Evolutionary conservation across 2,113 vertebrate genomes (phyloP).

Genomic region (Ochotona princeps): DNA sequence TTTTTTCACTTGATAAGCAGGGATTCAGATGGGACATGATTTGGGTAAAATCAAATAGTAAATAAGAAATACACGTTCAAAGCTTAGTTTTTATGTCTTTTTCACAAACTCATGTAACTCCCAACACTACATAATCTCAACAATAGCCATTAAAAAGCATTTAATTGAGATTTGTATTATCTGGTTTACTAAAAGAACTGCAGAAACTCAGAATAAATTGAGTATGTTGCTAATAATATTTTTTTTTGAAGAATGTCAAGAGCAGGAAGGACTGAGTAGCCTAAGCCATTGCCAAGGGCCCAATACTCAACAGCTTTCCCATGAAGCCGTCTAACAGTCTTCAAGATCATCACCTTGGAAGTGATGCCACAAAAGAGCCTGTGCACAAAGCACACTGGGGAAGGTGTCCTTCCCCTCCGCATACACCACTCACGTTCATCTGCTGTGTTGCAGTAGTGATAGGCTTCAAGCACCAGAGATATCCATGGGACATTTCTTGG

Average conservation of each 20-base stretch:
- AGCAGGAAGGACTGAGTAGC: not conserved
- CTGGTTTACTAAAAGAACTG: constrained; percentile 56
- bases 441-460: not conserved
- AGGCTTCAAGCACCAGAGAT: not conserved
- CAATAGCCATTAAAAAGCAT: constrained; percentile 57
- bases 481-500: not conserved
- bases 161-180: constrained; percentile 64
- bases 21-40: not conserved
- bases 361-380: not conserved
- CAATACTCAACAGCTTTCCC: not conserved
- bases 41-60: constrained; percentile 22
- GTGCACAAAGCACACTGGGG: not conserved
- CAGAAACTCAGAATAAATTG: constrained; percentile 13
- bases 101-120: constrained; percentile 39
- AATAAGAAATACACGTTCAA: constrained; percentile 6
- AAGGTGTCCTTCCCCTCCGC: not conserved
- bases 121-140: constrained; percentile 30
- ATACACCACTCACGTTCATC: not conserved
- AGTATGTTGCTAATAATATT: not conserved
- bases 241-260: not conserved
- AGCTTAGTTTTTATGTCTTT: constrained; percentile 18
- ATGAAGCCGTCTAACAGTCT: not conserved
- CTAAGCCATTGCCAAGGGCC: not conserved
- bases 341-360: not conserved
- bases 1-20: constrained; percentile 15